phyloP scores from a whole-genome alignment of 2,113 vertebrate species.

The Oreocharis arfaki region DNA sequence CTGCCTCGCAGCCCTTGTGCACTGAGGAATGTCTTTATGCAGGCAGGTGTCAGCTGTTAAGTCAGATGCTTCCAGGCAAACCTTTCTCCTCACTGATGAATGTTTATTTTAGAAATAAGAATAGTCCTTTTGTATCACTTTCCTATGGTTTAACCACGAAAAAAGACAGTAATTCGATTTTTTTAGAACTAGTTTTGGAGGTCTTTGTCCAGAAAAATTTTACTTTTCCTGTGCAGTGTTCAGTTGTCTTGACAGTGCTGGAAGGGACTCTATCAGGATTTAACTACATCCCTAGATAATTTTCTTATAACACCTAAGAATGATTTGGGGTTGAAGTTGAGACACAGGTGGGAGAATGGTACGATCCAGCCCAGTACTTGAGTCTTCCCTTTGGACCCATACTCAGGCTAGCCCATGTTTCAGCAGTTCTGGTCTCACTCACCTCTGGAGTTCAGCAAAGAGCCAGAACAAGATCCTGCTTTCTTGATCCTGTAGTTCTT shows the following conservation, averaged over 20 bases:
- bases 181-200: neutral
- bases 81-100: neutral
- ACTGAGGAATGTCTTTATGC: neutral
- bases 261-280: neutral
- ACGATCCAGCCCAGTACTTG: neutral
- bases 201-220: neutral
- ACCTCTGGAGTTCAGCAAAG: neutral
- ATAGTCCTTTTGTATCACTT: neutral
- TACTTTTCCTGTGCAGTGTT: neutral
- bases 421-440: neutral
- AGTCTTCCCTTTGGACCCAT: neutral
- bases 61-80: neutral
- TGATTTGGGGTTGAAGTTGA: neutral
- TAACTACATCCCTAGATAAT: neutral
- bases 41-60: neutral
- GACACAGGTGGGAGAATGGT: neutral
- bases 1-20: neutral
- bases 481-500: neutral
- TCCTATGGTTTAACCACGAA: neutral
- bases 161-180: neutral
- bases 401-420: neutral
- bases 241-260: neutral
- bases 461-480: neutral
- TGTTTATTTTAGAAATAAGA: slow-evolving; percentile 2
- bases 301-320: neutral